phyloP scores from a whole-genome alignment of 2,113 vertebrate species.

The Actinemys pallida region DNA sequence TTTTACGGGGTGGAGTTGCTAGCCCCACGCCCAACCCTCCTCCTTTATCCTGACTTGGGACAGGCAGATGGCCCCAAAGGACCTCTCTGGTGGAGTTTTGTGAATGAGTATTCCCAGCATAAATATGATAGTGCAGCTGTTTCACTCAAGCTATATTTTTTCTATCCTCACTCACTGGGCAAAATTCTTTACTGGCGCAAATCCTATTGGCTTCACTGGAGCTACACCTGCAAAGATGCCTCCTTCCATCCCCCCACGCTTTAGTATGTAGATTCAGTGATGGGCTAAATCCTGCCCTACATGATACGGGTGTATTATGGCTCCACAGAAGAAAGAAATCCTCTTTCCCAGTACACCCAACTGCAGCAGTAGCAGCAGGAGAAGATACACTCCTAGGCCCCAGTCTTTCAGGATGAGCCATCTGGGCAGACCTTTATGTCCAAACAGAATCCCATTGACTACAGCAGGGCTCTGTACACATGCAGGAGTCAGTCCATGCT shows the following conservation, averaged over 20 bases:
- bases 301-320: neutral
- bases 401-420: neutral
- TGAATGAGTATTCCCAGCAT: neutral
- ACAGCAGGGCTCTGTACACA: neutral
- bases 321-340: neutral
- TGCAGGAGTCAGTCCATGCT: neutral
- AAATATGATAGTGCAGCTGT: neutral
- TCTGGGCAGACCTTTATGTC: too few species aligned
- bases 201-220: neutral
- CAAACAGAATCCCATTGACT: neutral
- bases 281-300: neutral
- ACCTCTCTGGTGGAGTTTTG: neutral
- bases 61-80: too few species aligned
- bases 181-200: neutral
- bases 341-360: neutral
- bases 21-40: too few species aligned
- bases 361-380: neutral
- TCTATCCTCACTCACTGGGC: neutral
- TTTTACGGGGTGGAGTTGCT: too few species aligned
- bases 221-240: neutral
- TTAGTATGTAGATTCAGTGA: neutral
- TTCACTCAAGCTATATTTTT: neutral
- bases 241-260: fast-evolving
- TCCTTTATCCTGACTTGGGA: too few species aligned
- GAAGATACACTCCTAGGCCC: neutral